Conservation (phyloP, 1,140 invertebrate genomes). For the Pogonomyrmex barbatus region DNA sequence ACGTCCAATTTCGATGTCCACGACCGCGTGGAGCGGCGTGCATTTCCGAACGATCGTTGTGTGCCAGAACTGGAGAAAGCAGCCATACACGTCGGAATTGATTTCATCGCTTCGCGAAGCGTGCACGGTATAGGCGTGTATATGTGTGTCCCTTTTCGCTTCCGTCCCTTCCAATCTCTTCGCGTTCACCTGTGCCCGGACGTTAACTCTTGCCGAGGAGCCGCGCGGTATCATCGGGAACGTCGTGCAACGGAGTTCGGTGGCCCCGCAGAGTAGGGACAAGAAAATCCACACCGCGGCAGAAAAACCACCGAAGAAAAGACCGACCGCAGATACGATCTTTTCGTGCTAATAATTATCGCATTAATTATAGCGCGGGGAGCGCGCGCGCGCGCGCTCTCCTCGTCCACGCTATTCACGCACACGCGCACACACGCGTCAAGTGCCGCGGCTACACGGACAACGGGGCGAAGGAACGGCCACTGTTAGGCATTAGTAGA, state of each 20-base stretch:
- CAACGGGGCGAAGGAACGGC: constrained; percentile 59
- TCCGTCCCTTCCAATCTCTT: constrained; percentile 52
- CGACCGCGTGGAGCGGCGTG: constrained; percentile 52
- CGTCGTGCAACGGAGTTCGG: constrained; percentile 66
- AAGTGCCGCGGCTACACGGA: constrained; percentile 25
- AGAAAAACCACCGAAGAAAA: constrained; percentile 75
- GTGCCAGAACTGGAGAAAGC: constrained; percentile 62
- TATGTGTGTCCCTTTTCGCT: constrained; percentile 64
- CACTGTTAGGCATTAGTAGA: constrained; percentile 67
- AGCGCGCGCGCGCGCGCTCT: constrained; percentile 61
- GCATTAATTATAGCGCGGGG: constrained; percentile 75
- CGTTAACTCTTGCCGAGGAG: constrained; percentile 40
- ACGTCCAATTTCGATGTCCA: constrained; percentile 58
- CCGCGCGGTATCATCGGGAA: constrained; percentile 28
- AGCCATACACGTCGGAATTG: constrained; percentile 62
- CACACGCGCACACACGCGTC: constrained; percentile 50
- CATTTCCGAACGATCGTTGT: constrained; percentile 67
- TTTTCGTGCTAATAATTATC: constrained; percentile 80
- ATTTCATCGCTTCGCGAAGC: constrained; percentile 69
- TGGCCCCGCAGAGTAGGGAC: constrained; percentile 69
- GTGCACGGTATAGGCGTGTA: constrained; percentile 20
- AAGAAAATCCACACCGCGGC: constrained; percentile 71
- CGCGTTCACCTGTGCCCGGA: constrained; percentile 54
- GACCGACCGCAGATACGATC: constrained; percentile 74
- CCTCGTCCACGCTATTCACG: constrained; percentile 70